phyloP scores from a whole-genome alignment of 2,888 invertebrate genomes.

The Fragum whitleyi region DNA sequence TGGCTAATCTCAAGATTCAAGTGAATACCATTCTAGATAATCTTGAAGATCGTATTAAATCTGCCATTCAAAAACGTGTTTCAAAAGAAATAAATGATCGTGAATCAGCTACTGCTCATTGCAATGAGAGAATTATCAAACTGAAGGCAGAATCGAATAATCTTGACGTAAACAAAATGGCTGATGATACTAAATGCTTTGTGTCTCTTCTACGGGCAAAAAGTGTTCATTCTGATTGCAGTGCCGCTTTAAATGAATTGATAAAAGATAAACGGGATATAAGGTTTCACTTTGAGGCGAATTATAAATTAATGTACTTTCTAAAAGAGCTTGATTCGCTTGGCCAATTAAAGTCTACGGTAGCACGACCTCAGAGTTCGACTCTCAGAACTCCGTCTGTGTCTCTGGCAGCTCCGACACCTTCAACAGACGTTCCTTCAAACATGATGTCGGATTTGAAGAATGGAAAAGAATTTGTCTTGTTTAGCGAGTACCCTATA shows the following conservation, averaged over 20 bases:
- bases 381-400: constrained; percentile 11
- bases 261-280: constrained; percentile 40
- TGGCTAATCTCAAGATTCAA: constrained; percentile 34
- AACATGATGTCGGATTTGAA: constrained; percentile 41
- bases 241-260: constrained; percentile 15
- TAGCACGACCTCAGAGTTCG: constrained; percentile 18
- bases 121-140: constrained; percentile 27
- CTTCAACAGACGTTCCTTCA: constrained; percentile 26
- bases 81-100: constrained; percentile 42
- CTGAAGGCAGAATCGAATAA: constrained; percentile 27
- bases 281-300: constrained; percentile 38
- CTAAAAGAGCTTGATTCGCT: constrained; percentile 42
- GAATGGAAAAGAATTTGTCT: constrained; percentile 33
- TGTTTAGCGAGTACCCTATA: constrained; percentile 41
- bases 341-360: constrained; percentile 36
- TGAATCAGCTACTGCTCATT: constrained; percentile 14
- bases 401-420: constrained; percentile 17
- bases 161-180: constrained; percentile 31
- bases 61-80: constrained; percentile 31
- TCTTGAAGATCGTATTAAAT: constrained; percentile 35
- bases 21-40: constrained; percentile 34
- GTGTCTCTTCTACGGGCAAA: constrained; percentile 39
- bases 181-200: constrained; percentile 46
- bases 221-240: constrained; percentile 39
- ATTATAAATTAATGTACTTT: constrained; percentile 42